A percentile compares a stretch with the other conserved stretches of the same genome.
These are phyloP conservation scores for Macaria liturata DNA, from an alignment of 2,888 invertebrate species.

Conservation along the genomic window DNA sequence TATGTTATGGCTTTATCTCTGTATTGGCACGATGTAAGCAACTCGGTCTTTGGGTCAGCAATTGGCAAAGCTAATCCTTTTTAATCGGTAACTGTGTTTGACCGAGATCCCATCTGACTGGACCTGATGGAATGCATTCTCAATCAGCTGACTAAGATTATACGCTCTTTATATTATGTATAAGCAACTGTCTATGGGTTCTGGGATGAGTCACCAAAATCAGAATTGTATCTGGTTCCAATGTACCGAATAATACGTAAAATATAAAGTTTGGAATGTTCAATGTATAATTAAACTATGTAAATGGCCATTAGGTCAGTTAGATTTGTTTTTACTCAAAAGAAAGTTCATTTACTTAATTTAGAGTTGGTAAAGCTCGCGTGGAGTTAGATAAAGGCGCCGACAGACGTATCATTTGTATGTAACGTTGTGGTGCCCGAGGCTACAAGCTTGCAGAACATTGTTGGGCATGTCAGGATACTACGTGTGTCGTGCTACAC, in stretches of 20 bases:
- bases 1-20: slow-evolving; percentile 22
- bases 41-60: slow-evolving; percentile 16
- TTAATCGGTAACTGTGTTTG: slow-evolving; percentile 4
- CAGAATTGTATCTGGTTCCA: too few relatives aligned
- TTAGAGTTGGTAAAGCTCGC: neutral
- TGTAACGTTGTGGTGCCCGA: neutral
- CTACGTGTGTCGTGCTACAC: slow-evolving; percentile 2
- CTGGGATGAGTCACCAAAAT: too few relatives aligned
- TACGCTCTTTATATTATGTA: too few relatives aligned
- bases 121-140: slow-evolving; percentile 6
- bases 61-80: slow-evolving; percentile 15
- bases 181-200: too few relatives aligned
- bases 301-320: too few relatives aligned
- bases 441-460: slow-evolving; percentile 5
- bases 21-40: slow-evolving; percentile 5
- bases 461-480: slow-evolving; percentile 2
- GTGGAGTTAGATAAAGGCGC: slow-evolving; percentile 2
- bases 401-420: slow-evolving; percentile 1
- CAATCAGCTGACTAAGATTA: too few relatives aligned
- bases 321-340: too few relatives aligned
- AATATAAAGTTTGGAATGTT: too few relatives aligned
- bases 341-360: too few relatives aligned
- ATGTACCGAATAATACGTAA: too few relatives aligned
- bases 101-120: slow-evolving; percentile 4
- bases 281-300: too few relatives aligned